phyloP scores from a whole-genome alignment of 2,888 invertebrate genomes.

The Agrenia bidenticulata region DNA sequence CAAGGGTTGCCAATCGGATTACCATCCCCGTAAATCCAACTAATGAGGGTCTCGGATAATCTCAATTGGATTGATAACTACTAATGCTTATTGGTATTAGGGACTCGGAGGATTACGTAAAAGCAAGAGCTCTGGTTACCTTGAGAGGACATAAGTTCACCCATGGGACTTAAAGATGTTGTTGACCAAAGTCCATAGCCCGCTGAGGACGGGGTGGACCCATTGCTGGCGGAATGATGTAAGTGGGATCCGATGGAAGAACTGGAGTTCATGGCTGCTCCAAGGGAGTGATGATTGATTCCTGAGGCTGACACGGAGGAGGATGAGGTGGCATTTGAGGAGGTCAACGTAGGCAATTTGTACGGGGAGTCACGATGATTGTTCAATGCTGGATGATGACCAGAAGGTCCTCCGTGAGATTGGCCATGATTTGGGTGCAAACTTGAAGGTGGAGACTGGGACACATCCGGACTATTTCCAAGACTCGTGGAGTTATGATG shows the following conservation, averaged over 20 bases:
- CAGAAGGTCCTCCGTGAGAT: slow-evolving; percentile 53
- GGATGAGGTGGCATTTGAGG: slow-evolving; percentile 49
- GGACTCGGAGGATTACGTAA: too few relatives aligned
- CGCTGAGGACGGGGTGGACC: slow-evolving; percentile 38
- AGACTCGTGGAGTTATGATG: slow-evolving; percentile 39
- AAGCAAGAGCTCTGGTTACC: slow-evolving; percentile 29
- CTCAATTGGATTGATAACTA: too few relatives aligned
- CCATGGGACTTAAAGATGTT: slow-evolving; percentile 58
- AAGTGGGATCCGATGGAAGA: slow-evolving; percentile 46
- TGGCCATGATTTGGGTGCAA: slow-evolving; percentile 55
- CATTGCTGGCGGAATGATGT: slow-evolving; percentile 43
- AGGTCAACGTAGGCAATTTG: slow-evolving; percentile 50
- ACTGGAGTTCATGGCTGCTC: slow-evolving; percentile 42
- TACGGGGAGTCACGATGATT: slow-evolving; percentile 51
- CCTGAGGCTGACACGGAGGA: slow-evolving; percentile 11
- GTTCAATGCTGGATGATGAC: slow-evolving; percentile 12
- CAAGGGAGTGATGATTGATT: slow-evolving; percentile 45
- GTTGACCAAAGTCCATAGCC: slow-evolving; percentile 65
- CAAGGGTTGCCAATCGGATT: slow-evolving; percentile 13
- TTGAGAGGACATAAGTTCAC: slow-evolving; percentile 54
- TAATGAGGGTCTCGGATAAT: too few relatives aligned
- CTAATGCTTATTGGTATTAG: neutral
- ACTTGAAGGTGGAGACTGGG: slow-evolving; percentile 54
- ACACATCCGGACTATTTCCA: slow-evolving; percentile 50
- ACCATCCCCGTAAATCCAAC: neutral